phyloP scores from a whole-genome alignment of 2,797 vertebrate genomes.

The Amazona ochrocephala region DNA sequence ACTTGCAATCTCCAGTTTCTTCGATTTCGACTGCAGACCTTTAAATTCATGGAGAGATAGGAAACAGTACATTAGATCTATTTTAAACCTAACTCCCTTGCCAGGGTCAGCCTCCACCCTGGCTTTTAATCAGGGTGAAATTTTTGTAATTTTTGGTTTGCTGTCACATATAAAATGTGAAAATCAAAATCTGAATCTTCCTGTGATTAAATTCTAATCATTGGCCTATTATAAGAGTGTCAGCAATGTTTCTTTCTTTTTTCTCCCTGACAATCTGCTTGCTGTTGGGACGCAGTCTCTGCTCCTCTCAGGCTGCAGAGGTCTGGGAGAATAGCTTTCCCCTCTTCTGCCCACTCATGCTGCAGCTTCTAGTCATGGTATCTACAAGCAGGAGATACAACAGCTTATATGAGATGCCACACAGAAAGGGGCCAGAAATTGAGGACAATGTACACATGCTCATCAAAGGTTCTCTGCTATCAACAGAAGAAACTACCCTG shows the following conservation, averaged over 20 bases:
- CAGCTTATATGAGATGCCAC: background rate
- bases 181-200: background rate
- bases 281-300: background rate
- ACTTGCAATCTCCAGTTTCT: background rate
- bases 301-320: background rate
- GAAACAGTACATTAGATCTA: background rate
- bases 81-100: background rate
- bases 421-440: background rate
- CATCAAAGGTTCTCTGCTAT: background rate
- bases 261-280: background rate
- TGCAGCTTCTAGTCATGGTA: background rate
- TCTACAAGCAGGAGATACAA: background rate
- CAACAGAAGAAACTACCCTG: background rate
- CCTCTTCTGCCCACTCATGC: background rate
- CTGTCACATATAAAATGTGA: background rate
- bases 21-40: background rate
- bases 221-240: background rate
- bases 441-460: background rate
- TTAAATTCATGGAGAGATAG: background rate
- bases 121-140: background rate
- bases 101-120: background rate
- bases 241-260: background rate
- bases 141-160: slow-evolving; percentile 9
- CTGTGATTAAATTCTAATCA: background rate
- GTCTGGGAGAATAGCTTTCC: background rate